phyloP scores from a whole-genome alignment of 2,888 invertebrate species.

The Galerucella calmariensis region DNA sequence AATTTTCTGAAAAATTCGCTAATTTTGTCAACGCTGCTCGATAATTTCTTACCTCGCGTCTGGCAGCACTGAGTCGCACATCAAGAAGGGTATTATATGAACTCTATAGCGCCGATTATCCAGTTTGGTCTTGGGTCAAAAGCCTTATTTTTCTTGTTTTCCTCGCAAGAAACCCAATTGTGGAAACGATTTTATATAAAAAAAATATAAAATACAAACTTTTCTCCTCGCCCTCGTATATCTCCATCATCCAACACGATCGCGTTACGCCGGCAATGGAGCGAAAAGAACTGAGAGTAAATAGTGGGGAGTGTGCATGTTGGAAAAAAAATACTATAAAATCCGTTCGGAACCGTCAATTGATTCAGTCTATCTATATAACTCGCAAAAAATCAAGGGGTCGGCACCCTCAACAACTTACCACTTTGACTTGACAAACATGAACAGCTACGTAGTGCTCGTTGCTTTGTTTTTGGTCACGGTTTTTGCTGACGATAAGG shows the following conservation, averaged over 20 bases:
- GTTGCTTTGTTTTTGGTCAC: constrained; percentile 68
- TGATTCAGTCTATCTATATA: constrained; percentile 18
- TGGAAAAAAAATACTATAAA: constrained; percentile 26
- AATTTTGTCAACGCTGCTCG: no score
- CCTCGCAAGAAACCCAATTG: no score
- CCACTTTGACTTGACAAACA: constrained; percentile 56
- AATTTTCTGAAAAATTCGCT: no score
- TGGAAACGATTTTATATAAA: no score
- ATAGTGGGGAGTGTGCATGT: constrained; percentile 16
- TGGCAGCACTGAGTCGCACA: no score
- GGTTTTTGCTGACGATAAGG: constrained; percentile 57
- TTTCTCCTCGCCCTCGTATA: constrained; percentile 17
- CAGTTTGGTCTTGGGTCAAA: no score
- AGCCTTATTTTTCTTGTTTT: no score
- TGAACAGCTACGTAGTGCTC: constrained; percentile 69
- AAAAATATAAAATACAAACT: background rate
- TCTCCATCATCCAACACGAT: constrained; percentile 13
- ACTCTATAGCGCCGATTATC: no score
- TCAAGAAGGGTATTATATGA: no score
- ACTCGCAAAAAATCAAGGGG: constrained; percentile 26
- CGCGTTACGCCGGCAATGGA: constrained; percentile 15
- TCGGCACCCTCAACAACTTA: constrained; percentile 28
- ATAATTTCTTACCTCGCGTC: no score
- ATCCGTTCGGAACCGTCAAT: constrained; percentile 2
- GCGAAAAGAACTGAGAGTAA: constrained; percentile 19